Percentiles rank a stretch among this genome's conserved stretches.
These are phyloP conservation scores for Lobophora halterata DNA, from an alignment of 2,888 invertebrate species.

Conservation along the genomic window DNA sequence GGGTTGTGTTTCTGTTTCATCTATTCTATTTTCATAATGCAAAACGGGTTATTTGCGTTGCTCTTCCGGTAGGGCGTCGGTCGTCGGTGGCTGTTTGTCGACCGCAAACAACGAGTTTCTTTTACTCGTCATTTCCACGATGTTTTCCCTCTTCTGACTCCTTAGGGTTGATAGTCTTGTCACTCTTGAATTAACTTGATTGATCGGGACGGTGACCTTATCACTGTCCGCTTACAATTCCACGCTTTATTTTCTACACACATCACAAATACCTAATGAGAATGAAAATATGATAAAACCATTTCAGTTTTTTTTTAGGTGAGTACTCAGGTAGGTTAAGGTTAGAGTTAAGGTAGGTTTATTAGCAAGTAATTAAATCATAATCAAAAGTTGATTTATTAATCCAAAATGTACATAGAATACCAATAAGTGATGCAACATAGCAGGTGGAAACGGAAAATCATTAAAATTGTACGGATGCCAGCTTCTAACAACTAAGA, in stretches of 20 bases:
- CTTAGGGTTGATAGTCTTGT: constrained; percentile 15
- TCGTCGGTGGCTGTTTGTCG: constrained; percentile 25
- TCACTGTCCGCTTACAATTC: too few species aligned
- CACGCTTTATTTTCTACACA: too few species aligned
- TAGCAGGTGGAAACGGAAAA: constrained; percentile 41
- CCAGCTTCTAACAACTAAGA: constrained; percentile 23
- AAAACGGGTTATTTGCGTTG: constrained; percentile 64
- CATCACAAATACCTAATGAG: too few species aligned
- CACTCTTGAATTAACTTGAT: constrained; percentile 13
- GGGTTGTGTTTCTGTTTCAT: constrained; percentile 52
- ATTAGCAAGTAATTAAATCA: too few species aligned
- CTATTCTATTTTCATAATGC: constrained; percentile 64
- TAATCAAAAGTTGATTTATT: constrained; percentile 22
- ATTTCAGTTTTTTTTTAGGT: too few species aligned
- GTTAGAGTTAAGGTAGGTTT: too few species aligned
- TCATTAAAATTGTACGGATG: constrained; percentile 43
- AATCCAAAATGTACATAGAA: constrained; percentile 38
- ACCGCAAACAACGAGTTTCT: constrained; percentile 54
- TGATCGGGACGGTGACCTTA: constrained; percentile 9
- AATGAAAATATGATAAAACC: too few species aligned
- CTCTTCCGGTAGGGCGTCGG: constrained; percentile 45
- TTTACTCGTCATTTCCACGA: constrained; percentile 44
- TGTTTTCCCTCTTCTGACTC: constrained; percentile 9
- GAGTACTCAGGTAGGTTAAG: too few species aligned
- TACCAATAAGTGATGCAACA: constrained; percentile 47